phyloP scores from a whole-genome alignment of 1,140 invertebrate species.

The Atta colombica region DNA sequence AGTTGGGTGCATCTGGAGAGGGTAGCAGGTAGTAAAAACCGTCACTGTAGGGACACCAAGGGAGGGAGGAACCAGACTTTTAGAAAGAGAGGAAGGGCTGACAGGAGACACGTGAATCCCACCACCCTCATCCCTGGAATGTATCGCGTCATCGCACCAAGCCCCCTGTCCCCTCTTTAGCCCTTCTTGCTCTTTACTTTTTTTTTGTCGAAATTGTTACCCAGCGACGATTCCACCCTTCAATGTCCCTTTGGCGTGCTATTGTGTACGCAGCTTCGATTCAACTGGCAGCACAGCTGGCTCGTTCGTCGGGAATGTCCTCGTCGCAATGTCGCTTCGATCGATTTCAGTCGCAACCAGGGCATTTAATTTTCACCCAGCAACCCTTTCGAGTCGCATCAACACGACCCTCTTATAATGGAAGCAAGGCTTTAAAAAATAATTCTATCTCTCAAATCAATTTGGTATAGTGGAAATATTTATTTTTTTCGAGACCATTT shows the following conservation, averaged over 20 bases:
- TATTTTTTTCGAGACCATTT: no score
- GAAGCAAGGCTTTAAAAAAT: background rate
- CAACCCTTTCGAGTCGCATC: background rate
- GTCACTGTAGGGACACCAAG: background rate
- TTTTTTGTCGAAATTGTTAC: conserved; percentile 40
- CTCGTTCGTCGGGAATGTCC: conserved; percentile 65
- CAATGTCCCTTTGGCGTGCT: conserved; percentile 34
- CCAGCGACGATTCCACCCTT: conserved; percentile 28
- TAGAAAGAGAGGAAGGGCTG: conserved; percentile 6
- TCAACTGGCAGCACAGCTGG: conserved; percentile 69
- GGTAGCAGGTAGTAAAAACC: conserved; percentile 66
- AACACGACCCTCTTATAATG: no score
- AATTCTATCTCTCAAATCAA: background rate
- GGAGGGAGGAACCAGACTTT: conserved; percentile 26
- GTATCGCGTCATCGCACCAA: conserved; percentile 74
- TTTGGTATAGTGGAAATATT: background rate
- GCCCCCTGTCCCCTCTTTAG: conserved; percentile 22
- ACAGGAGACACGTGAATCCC: conserved; percentile 62
- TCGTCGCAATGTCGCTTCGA: conserved; percentile 41
- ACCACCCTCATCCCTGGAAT: conserved; percentile 78
- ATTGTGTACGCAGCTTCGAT: conserved; percentile 74
- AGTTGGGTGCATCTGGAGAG: conserved; percentile 32
- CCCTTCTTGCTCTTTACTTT: conserved; percentile 14
- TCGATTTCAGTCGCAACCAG: conserved; percentile 17
- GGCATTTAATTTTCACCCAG: conserved; percentile 62